phyloP scores from a whole-genome alignment of 2,888 invertebrate genomes.

The Cephonodes hylas region DNA sequence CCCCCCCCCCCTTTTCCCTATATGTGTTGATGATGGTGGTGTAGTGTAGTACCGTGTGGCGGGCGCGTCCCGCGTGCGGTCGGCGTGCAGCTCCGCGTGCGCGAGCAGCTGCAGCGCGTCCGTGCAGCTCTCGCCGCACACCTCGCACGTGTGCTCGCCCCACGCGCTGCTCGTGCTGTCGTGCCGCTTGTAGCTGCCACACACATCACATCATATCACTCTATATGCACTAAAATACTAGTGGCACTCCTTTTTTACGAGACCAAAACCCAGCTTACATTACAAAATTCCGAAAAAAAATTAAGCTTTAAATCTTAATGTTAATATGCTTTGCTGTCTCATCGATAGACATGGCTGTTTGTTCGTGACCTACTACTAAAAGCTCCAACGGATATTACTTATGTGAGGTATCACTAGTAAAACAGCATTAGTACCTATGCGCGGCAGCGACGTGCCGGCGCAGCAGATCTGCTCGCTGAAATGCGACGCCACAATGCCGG shows the following conservation, averaged over 20 bases:
- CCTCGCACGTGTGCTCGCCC: slow-evolving; percentile 86
- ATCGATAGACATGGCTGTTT: too few species aligned
- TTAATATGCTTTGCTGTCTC: too few species aligned
- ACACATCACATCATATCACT: not conserved
- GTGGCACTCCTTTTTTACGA: too few species aligned
- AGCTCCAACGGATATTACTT: not conserved
- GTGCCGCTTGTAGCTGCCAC: slow-evolving; percentile 65
- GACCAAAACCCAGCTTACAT: too few species aligned
- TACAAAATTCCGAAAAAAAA: too few species aligned
- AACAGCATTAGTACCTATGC: slow-evolving; percentile 53
- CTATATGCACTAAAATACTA: too few species aligned
- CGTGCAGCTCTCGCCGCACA: slow-evolving; percentile 89
- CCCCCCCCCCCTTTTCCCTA: too few species aligned
- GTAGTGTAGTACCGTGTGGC: slow-evolving; percentile 35
- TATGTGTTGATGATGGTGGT: not conserved
- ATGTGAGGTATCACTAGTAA: not conserved
- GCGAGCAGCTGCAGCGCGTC: slow-evolving; percentile 89
- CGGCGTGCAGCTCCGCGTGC: slow-evolving; percentile 89
- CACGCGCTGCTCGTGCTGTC: slow-evolving; percentile 64
- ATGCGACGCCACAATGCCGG: slow-evolving; percentile 88
- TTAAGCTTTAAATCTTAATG: too few species aligned
- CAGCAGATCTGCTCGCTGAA: slow-evolving; percentile 88
- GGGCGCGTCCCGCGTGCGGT: slow-evolving; percentile 77
- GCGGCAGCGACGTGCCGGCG: slow-evolving; percentile 84
- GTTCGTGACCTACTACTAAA: too few species aligned